These are phyloP conservation scores for Leptocoma aspasia DNA, from an alignment of 2,113 vertebrate genomes.

Conservation along the genomic window DNA sequence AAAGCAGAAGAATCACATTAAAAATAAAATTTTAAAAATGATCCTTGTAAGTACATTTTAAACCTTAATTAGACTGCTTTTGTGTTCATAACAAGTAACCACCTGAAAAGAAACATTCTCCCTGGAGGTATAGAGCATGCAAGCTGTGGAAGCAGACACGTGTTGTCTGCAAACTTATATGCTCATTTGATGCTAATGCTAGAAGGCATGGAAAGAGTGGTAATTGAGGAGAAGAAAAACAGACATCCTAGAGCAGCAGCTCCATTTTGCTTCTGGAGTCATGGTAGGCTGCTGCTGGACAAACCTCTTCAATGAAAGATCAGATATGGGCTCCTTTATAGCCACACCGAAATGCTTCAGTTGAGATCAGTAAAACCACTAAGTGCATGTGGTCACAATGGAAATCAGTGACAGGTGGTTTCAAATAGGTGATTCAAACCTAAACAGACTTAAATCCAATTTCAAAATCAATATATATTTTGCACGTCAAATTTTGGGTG, in stretches of 20 bases:
- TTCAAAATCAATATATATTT: background rate
- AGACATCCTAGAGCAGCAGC: background rate
- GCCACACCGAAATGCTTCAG: background rate
- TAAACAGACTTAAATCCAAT: background rate
- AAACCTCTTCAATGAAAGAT: background rate
- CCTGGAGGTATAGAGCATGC: background rate
- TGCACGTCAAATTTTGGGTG: background rate
- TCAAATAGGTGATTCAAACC: background rate
- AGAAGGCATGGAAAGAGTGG: background rate
- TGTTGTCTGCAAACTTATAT: background rate
- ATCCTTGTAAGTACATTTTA: background rate
- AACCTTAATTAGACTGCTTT: background rate
- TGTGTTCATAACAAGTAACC: background rate
- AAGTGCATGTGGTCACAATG: background rate
- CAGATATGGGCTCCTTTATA: background rate
- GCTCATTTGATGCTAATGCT: accelerated
- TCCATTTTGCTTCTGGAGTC: background rate
- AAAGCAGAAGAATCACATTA: background rate
- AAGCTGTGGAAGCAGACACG: background rate
- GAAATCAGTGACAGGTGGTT: background rate
- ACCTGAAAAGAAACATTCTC: background rate
- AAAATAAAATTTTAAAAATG: accelerated
- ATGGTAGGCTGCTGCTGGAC: background rate
- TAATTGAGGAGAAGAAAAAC: background rate
- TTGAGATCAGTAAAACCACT: background rate